A percentile compares a stretch with the other conserved stretches of the same genome.
Conservation (phyloP, 2,888 invertebrate genomes). For the Hyalella azteca region DNA sequence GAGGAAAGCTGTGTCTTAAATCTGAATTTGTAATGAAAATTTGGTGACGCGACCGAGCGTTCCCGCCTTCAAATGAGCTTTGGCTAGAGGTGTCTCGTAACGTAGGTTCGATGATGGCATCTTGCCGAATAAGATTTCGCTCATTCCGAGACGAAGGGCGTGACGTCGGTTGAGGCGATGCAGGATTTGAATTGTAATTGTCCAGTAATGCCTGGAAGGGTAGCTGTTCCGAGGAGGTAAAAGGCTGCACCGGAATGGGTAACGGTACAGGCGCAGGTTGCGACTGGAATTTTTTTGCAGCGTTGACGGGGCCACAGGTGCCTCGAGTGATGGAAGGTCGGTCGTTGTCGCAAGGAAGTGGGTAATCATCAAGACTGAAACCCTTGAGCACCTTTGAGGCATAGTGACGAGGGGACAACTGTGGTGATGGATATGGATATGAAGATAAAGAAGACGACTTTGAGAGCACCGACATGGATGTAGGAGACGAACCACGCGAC, state of each 20-base stretch:
- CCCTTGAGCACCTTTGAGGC: constrained; percentile 46
- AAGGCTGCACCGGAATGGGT: no score
- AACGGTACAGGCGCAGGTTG: background rate
- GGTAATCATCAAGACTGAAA: constrained; percentile 50
- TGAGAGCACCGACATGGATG: background rate
- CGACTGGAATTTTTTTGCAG: background rate
- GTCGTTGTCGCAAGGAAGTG: constrained; percentile 50
- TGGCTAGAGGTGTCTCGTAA: no score
- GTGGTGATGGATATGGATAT: constrained; percentile 48
- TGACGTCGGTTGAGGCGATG: background rate
- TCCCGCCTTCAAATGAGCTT: no score
- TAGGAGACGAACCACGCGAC: background rate
- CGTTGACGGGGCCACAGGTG: constrained; percentile 33
- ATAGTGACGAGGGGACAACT: constrained; percentile 24
- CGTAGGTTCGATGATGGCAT: constrained; percentile 45
- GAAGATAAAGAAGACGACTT: constrained; percentile 32
- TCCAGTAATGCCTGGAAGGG: constrained; percentile 5
- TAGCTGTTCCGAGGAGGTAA: background rate
- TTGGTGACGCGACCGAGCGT: constrained; percentile 37
- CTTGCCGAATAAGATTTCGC: constrained; percentile 52
- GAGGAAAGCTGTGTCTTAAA: constrained; percentile 56
- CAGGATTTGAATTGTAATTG: background rate
- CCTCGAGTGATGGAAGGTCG: constrained; percentile 56
- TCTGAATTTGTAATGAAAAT: constrained; percentile 46
- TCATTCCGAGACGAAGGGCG: constrained; percentile 42